Percentiles rank a stretch among this genome's conserved stretches.
phyloP scores from a whole-genome alignment of 1,140 invertebrate species.

The Apis mellifera region DNA sequence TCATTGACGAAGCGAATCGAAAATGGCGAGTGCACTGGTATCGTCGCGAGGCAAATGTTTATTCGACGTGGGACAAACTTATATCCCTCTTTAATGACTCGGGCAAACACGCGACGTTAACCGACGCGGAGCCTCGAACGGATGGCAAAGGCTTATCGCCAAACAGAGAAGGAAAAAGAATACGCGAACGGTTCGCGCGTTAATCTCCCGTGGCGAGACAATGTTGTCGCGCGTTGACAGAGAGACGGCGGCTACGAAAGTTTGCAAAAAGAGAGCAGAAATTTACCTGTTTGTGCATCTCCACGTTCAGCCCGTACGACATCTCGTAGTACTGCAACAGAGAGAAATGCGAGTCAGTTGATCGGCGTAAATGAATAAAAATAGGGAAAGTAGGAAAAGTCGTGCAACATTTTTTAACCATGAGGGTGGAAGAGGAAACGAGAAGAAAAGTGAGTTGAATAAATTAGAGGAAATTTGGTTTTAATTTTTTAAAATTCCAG shows the following conservation, averaged over 20 bases:
- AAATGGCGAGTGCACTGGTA: slow-evolving; percentile 48
- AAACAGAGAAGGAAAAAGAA: background rate
- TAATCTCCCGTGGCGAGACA: background rate
- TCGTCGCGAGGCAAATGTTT: slow-evolving; percentile 64
- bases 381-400: no score
- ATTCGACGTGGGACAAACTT: slow-evolving; percentile 57
- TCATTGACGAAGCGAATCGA: background rate
- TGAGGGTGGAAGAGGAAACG: no score
- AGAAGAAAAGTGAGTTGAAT: no score
- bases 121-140: slow-evolving; percentile 35
- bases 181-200: background rate
- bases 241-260: background rate
- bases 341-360: background rate
- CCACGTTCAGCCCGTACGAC: slow-evolving; percentile 99
- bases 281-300: slow-evolving; percentile 99
- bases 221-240: background rate
- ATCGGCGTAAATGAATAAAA: background rate
- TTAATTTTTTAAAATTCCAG: no score
- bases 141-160: background rate
- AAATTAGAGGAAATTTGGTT: no score
- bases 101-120: slow-evolving; percentile 58
- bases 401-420: no score
- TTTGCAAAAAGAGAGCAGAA: background rate
- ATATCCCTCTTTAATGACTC: slow-evolving; percentile 58
- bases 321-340: slow-evolving; percentile 99